Evolutionary conservation across 2,113 vertebrate species (phyloP).

Genomic region (Tetraodon nigroviridis): DNA sequence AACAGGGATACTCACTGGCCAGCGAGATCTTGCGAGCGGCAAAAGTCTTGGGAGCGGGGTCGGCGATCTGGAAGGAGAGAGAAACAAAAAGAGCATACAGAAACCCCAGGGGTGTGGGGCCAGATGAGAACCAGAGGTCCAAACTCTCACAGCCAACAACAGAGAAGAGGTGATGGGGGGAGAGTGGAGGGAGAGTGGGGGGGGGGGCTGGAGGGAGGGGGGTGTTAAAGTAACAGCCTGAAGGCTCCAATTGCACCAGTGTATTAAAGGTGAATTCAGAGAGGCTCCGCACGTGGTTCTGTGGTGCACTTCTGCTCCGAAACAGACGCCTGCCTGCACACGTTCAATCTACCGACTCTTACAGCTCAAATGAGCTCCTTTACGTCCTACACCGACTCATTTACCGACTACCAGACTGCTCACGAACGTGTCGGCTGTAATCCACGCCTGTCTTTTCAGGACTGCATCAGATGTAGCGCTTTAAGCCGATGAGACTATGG

Average conservation of each 20-base stretch:
- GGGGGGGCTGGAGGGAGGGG: background rate
- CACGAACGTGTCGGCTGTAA: background rate
- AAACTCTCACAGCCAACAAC: slow-evolving; percentile 49
- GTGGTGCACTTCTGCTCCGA: slow-evolving; percentile 60
- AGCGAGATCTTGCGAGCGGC: slow-evolving; percentile 77
- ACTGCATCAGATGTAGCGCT: no score
- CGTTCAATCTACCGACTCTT: no score
- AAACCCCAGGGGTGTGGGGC: slow-evolving; percentile 75
- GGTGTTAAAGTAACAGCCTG: slow-evolving; percentile 48
- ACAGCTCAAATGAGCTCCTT: no score
- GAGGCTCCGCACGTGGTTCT: slow-evolving; percentile 45
- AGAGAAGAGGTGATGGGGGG: slow-evolving; percentile 61
- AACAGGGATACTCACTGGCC: slow-evolving; percentile 65
- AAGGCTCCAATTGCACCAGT: slow-evolving; percentile 52
- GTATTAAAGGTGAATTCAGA: slow-evolving; percentile 39
- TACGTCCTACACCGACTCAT: no score
- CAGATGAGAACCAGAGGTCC: slow-evolving; percentile 61
- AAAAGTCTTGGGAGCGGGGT: slow-evolving; percentile 66
- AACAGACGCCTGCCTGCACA: slow-evolving; percentile 4
- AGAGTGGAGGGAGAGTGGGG: slow-evolving; percentile 7
- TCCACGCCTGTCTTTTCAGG: no score
- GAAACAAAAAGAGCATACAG: slow-evolving; percentile 70
- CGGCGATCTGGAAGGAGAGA: slow-evolving; percentile 69
- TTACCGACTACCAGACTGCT: no score
- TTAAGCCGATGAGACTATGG: no score